Conservation (phyloP, 2,797 vertebrate genomes). For the Lates japonicus region DNA sequence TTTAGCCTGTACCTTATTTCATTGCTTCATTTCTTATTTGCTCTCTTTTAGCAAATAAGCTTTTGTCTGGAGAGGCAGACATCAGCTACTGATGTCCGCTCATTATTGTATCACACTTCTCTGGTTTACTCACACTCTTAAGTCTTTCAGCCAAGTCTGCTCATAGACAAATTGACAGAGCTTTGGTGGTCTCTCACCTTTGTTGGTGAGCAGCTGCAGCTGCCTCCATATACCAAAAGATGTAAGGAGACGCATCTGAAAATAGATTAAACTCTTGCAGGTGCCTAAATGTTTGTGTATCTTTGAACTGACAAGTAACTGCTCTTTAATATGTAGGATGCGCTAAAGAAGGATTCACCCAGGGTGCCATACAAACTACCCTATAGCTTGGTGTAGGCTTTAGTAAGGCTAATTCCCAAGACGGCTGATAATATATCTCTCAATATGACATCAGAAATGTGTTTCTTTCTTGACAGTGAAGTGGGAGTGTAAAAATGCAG, state of each 20-base stretch:
- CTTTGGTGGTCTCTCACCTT: neutral
- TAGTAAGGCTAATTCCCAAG: neutral
- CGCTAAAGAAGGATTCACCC: too few species aligned
- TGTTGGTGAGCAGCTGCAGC: neutral
- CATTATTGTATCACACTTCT: neutral
- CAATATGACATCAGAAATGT: too few species aligned
- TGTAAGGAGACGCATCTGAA: neutral
- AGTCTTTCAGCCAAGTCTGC: neutral
- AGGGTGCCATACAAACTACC: too few species aligned
- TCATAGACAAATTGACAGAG: neutral
- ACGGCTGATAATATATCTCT: neutral
- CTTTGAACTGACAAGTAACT: neutral
- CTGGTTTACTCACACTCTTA: neutral
- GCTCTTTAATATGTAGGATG: neutral
- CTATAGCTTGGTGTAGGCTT: neutral
- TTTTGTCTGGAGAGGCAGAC: neutral
- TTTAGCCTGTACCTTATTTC: neutral
- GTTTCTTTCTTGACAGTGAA: neutral
- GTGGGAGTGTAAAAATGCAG: neutral
- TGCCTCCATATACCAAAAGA: neutral
- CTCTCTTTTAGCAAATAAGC: neutral
- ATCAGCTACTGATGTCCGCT: neutral
- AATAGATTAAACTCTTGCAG: neutral
- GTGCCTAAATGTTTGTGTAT: neutral
- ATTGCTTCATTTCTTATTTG: neutral